phyloP scores from a whole-genome alignment of 53 echinoderm and acorn worm genomes.

The Echinarachnius parma region DNA sequence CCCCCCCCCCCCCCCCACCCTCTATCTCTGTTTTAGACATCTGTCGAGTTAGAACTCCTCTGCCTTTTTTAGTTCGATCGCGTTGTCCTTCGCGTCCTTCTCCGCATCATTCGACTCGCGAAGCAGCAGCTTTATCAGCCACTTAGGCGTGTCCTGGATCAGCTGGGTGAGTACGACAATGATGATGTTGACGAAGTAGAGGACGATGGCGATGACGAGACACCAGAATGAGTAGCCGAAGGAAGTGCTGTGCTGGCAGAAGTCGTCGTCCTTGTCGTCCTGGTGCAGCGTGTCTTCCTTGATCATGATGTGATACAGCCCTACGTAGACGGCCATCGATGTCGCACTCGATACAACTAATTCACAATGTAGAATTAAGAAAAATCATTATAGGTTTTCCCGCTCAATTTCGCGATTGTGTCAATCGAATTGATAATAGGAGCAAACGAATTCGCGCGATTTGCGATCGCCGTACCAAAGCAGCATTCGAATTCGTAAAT shows the following conservation, averaged over 20 bases:
- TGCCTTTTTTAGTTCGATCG: neutral
- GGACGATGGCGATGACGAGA: conserved; percentile 45
- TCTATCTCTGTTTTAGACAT: too few relatives aligned
- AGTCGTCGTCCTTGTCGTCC: conserved; percentile 45
- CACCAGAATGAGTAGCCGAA: conserved; percentile 77
- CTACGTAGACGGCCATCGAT: neutral
- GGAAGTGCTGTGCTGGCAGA: conserved; percentile 32
- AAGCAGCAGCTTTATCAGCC: too few relatives aligned
- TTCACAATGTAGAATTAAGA: too few relatives aligned
- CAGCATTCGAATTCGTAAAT: too few relatives aligned
- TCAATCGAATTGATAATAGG: too few relatives aligned
- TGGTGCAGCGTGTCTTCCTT: conserved; percentile 29
- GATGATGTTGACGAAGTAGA: conserved; percentile 67
- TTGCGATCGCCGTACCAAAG: too few relatives aligned
- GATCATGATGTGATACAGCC: neutral
- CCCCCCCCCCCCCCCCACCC: too few relatives aligned
- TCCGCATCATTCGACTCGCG: too few relatives aligned
- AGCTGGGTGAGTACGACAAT: conserved; percentile 62
- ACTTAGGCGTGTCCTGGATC: conserved; percentile 48
- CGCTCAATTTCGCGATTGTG: too few relatives aligned
- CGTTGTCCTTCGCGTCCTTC: neutral
- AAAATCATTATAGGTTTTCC: too few relatives aligned
- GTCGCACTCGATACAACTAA: neutral
- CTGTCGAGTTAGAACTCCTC: conserved; percentile 1
- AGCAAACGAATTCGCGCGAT: too few relatives aligned